These are phyloP conservation scores for Calliopsis andreniformis DNA, from an alignment of 1,140 invertebrate species.

Conservation along the genomic window DNA sequence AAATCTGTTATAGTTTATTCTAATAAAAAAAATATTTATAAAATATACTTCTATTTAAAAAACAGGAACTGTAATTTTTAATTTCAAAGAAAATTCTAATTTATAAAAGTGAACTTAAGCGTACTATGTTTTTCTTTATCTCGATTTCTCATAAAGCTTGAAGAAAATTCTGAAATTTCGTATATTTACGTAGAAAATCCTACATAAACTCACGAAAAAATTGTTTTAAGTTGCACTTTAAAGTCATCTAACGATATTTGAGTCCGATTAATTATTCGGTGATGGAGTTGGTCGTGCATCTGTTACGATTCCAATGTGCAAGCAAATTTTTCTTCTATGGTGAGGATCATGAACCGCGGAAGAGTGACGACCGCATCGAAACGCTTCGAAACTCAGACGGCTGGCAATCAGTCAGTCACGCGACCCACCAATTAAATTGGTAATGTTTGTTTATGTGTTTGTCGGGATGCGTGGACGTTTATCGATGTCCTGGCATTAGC, in stretches of 20 bases:
- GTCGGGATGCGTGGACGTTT: constrained; percentile 74
- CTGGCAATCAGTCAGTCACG: constrained; percentile 66
- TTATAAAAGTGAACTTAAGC: too few species aligned
- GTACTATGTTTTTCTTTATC: too few species aligned
- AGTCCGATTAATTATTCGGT: constrained; percentile 49
- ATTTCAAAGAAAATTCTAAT: too few species aligned
- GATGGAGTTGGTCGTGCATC: constrained; percentile 15
- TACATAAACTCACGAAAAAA: too few species aligned
- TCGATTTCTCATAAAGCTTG: too few species aligned
- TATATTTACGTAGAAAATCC: background rate
- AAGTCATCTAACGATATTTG: constrained; percentile 27
- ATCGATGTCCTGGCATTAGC: constrained; percentile 76
- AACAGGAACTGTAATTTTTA: too few species aligned
- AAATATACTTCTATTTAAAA: too few species aligned
- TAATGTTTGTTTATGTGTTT: constrained; percentile 79
- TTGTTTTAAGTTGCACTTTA: constrained; percentile 3
- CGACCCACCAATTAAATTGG: constrained; percentile 77
- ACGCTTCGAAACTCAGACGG: constrained; percentile 67
- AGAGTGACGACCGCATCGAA: constrained; percentile 61
- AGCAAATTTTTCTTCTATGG: constrained; percentile 44
- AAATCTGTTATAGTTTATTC: too few species aligned
- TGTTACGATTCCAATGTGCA: constrained; percentile 35
- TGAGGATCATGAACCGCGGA: constrained; percentile 52
- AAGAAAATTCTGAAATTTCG: background rate
- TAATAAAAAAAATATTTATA: too few species aligned